Percentiles rank a stretch among this genome's conserved stretches.
Conservation (phyloP, 2,888 invertebrate genomes). For the Magallana nippona region DNA sequence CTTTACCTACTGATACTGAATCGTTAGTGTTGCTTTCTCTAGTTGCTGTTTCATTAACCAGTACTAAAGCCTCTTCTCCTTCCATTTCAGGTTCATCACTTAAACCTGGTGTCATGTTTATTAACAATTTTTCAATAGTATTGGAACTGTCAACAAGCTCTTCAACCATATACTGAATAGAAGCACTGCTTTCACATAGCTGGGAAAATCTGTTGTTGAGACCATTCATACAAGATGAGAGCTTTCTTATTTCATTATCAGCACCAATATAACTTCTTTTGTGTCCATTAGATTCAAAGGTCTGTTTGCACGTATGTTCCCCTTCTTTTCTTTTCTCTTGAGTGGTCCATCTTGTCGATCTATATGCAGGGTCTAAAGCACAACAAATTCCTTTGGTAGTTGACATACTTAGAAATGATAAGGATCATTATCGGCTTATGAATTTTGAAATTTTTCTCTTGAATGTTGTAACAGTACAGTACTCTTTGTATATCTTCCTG, state of each 20-base stretch:
- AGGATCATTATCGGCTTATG: too few species aligned
- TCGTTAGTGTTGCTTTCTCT: not conserved
- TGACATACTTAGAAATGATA: not conserved
- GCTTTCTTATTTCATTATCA: not conserved
- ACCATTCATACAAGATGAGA: not conserved
- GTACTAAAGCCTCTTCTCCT: not conserved
- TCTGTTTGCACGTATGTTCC: not conserved
- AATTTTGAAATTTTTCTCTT: not conserved
- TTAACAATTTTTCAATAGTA: conserved; percentile 15
- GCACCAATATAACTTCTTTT: not conserved
- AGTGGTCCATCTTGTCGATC: not conserved
- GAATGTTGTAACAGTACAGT: not conserved
- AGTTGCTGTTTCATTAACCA: not conserved
- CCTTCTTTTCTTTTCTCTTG: not conserved
- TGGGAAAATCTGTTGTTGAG: not conserved
- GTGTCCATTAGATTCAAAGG: not conserved
- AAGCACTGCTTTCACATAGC: not conserved
- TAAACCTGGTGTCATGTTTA: conserved; percentile 22
- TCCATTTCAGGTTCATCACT: not conserved
- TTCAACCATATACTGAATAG: conserved; percentile 14
- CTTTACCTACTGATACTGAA: not conserved
- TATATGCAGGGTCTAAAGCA: conserved; percentile 18
- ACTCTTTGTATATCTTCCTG: too few species aligned
- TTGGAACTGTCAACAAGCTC: conserved; percentile 1
- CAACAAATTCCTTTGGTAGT: not conserved